phyloP scores from a whole-genome alignment of 2,113 vertebrate species.

The Blennius ocellaris region DNA sequence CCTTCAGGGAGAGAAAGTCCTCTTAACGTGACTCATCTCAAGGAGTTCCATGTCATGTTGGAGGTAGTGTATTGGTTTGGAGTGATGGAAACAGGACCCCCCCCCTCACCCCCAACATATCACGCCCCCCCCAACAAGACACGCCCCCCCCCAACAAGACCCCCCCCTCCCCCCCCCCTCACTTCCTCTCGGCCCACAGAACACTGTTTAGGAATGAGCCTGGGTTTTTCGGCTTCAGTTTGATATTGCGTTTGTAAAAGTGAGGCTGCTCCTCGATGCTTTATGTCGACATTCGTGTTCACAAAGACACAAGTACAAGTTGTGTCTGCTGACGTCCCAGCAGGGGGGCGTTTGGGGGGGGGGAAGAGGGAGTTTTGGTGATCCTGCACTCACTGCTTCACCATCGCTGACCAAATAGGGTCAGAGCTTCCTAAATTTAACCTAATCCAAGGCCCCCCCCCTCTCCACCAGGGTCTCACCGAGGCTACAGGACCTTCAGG shows the following conservation, averaged over 20 bases:
- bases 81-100: not conserved
- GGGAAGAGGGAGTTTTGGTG: slow-evolving; percentile 44
- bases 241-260: not conserved
- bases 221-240: not conserved
- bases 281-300: not conserved
- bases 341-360: slow-evolving; percentile 24
- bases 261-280: not conserved
- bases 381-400: slow-evolving; percentile 35
- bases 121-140: too few species aligned
- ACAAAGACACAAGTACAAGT: slow-evolving; percentile 1
- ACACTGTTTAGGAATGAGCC: too few species aligned
- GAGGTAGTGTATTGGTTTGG: not conserved
- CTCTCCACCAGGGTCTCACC: slow-evolving; percentile 67
- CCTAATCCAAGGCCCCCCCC: slow-evolving; percentile 63
- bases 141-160: too few species aligned
- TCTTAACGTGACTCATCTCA: not conserved
- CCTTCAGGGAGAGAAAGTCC: not conserved
- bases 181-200: too few species aligned
- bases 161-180: too few species aligned
- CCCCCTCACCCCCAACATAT: too few species aligned
- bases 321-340: slow-evolving; percentile 4
- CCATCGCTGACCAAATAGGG: slow-evolving; percentile 49
- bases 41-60: not conserved
- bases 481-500: slow-evolving; percentile 33
- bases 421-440: slow-evolving; percentile 67